phyloP scores from a whole-genome alignment of 2,888 invertebrate genomes.

The Drosophila prostipennis region DNA sequence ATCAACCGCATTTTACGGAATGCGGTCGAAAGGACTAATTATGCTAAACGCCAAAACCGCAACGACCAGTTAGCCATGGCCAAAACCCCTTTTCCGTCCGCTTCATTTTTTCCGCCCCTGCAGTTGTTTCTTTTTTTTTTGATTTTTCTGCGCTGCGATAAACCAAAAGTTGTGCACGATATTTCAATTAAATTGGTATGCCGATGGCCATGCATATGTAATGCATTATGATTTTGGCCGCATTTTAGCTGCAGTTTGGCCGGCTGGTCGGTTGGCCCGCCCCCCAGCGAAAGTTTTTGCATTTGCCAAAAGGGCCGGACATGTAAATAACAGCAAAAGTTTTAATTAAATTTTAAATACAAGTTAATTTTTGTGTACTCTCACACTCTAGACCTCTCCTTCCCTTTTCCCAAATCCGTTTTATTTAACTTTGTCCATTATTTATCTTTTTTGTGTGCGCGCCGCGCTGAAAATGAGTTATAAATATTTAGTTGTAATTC shows the following conservation, averaged over 20 bases:
- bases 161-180: conserved; percentile 66
- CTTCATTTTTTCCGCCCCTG: conserved; percentile 8
- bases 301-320: conserved; percentile 12
- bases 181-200: conserved; percentile 68
- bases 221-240: conserved; percentile 66
- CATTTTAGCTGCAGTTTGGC: conserved; percentile 11
- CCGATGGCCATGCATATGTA: conserved; percentile 28
- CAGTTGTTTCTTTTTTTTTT: conserved; percentile 2
- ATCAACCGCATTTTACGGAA: conserved; percentile 66
- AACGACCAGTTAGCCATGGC: conserved; percentile 70
- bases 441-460: conserved; percentile 35
- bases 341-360: conserved; percentile 80
- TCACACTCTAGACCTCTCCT: conserved; percentile 39
- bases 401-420: conserved; percentile 10
- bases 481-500: conserved; percentile 80
- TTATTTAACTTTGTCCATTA: conserved; percentile 42
- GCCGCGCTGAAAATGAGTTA: conserved; percentile 71
- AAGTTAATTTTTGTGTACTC: conserved; percentile 77
- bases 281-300: conserved; percentile 43
- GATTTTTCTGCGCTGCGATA: conserved; percentile 48
- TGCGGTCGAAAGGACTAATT: conserved; percentile 81
- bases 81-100: conserved; percentile 19
- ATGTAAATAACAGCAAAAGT: conserved; percentile 74
- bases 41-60: conserved; percentile 78
- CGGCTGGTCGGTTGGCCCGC: not conserved